A percentile compares a stretch with the other conserved stretches of the same genome.
phyloP scores from a whole-genome alignment of 2,888 invertebrate species.

The Lasioglossum villosulum region DNA sequence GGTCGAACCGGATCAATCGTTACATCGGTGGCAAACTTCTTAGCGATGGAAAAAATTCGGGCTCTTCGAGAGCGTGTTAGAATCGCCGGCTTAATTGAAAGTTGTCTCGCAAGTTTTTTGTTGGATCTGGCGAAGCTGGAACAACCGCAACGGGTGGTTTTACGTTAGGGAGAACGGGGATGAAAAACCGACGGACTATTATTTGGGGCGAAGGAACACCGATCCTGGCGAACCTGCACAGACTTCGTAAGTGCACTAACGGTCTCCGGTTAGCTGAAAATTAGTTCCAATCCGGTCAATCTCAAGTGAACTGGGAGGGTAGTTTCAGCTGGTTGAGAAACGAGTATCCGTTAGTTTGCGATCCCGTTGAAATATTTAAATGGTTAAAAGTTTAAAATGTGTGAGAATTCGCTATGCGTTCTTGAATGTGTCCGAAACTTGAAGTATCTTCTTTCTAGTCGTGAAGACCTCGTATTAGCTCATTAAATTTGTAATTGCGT shows the following conservation, averaged over 20 bases:
- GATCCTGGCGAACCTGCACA: neutral
- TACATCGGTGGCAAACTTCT: neutral
- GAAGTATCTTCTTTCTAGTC: neutral
- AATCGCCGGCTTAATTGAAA: neutral
- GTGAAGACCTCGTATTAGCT: neutral
- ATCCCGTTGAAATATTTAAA: neutral
- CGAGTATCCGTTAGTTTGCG: neutral
- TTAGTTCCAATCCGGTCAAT: neutral
- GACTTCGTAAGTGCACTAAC: neutral
- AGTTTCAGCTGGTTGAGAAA: neutral
- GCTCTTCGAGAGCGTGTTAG: neutral
- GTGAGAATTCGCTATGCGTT: too few species aligned
- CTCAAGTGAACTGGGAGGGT: neutral
- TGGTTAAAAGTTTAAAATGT: neutral
- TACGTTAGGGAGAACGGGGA: neutral
- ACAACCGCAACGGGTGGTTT: neutral
- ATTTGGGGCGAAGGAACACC: constrained; percentile 6
- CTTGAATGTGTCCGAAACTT: neutral
- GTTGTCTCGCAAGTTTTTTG: neutral
- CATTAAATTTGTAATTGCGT: constrained; percentile 1
- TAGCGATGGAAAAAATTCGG: neutral
- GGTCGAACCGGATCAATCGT: neutral
- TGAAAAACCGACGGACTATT: constrained; percentile 5
- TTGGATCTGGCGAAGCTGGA: neutral
- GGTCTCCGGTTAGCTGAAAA: neutral